These are phyloP conservation scores for Hyles vespertilio DNA, from an alignment of 1,140 invertebrate species.

Conservation along the genomic window DNA sequence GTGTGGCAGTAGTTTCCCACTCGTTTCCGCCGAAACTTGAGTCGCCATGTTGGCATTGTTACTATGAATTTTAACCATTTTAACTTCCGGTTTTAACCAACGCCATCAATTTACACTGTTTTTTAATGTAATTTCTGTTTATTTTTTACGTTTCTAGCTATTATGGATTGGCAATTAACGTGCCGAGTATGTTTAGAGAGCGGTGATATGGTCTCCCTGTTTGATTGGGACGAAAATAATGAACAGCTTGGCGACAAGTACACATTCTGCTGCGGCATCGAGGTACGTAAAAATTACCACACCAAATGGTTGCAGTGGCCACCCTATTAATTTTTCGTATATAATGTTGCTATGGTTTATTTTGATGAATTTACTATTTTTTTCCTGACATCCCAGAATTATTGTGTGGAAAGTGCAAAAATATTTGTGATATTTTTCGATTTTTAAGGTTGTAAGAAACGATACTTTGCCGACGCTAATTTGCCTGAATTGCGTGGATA, in stretches of 20 bases:
- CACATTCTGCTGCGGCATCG: conserved; percentile 72
- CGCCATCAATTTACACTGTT: too few species aligned
- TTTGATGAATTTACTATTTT: conserved; percentile 48
- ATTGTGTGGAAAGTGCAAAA: conserved; percentile 17
- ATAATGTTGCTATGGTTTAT: conserved; percentile 72
- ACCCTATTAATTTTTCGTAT: conserved; percentile 65
- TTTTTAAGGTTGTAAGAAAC: conserved; percentile 55
- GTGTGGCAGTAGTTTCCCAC: neutral
- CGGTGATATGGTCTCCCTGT: conserved; percentile 75
- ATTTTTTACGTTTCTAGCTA: conserved; percentile 24
- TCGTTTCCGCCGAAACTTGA: neutral
- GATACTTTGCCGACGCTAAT: conserved; percentile 71
- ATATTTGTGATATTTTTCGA: conserved; percentile 29
- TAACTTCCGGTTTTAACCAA: neutral
- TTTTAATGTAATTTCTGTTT: neutral
- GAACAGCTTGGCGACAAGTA: conserved; percentile 78
- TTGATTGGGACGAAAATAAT: conserved; percentile 75
- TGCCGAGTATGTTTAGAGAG: conserved; percentile 77
- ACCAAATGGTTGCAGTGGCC: conserved; percentile 74
- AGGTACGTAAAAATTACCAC: conserved; percentile 72
- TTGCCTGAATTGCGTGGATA: conserved; percentile 70
- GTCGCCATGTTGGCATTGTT: neutral
- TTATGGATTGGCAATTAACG: conserved; percentile 77
- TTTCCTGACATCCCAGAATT: conserved; percentile 64
- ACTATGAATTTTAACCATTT: neutral